phyloP scores from a whole-genome alignment of 2,113 vertebrate species.

The Myrmecobius fasciatus region DNA sequence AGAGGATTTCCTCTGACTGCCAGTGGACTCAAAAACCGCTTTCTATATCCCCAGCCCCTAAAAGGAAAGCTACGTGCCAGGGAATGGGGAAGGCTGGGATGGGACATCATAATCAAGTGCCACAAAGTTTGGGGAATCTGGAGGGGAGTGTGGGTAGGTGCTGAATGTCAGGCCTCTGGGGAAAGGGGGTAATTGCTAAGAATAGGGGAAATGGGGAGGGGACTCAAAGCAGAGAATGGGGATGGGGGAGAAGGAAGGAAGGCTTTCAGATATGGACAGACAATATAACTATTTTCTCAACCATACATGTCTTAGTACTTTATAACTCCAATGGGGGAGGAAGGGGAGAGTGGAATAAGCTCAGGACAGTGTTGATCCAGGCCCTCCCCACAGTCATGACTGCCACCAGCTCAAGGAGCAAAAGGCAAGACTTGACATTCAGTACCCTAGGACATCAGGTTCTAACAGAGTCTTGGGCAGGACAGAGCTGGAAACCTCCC shows the following conservation, averaged over 20 bases:
- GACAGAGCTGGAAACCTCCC: neutral
- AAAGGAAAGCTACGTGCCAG: neutral
- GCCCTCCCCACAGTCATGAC: neutral
- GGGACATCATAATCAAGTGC: neutral
- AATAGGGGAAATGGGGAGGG: neutral
- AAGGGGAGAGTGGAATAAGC: neutral
- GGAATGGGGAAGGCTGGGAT: neutral
- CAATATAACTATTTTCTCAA: neutral
- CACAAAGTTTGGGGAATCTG: neutral
- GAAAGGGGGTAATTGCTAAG: neutral
- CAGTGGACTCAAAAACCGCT: slow-evolving; percentile 33
- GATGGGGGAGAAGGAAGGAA: neutral
- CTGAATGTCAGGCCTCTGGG: neutral
- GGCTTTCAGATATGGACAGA: slow-evolving; percentile 20
- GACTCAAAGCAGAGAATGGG: slow-evolving; percentile 26
- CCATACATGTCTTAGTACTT: neutral
- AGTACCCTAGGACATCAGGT: neutral
- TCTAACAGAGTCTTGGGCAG: neutral
- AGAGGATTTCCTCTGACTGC: slow-evolving; percentile 22
- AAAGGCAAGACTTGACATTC: neutral
- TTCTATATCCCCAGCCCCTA: slow-evolving; percentile 44
- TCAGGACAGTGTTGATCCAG: neutral
- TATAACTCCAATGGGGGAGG: neutral
- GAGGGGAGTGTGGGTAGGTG: neutral
- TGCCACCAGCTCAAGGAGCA: neutral